Evolutionary conservation across 2,888 invertebrate species (phyloP).

Genomic region (Strigamia maritima): DNA sequence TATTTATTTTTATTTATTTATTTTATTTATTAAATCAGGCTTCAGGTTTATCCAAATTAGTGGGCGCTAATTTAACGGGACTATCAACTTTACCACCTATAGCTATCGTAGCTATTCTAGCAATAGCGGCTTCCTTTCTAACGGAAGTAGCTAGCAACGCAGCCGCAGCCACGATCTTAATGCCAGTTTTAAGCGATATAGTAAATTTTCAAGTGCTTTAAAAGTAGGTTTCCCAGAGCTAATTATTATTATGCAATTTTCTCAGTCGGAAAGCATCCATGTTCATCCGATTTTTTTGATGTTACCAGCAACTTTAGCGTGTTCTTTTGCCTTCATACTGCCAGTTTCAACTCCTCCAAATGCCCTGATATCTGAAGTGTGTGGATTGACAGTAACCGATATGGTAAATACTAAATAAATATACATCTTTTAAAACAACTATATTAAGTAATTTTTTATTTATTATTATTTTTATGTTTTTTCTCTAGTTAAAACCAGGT

Average conservation of each 20-base stretch:
- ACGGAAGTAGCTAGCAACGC: constrained; percentile 54
- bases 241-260: neutral
- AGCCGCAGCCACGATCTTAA: constrained; percentile 53
- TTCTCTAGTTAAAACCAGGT: neutral
- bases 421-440: neutral
- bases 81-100: constrained; percentile 47
- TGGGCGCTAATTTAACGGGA: constrained; percentile 48
- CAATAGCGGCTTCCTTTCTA: constrained; percentile 50
- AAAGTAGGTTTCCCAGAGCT: too few relatives aligned
- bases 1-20: neutral
- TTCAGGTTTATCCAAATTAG: constrained; percentile 50
- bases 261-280: neutral
- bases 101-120: constrained; percentile 50
- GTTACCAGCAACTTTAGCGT: constrained; percentile 32
- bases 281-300: constrained; percentile 31
- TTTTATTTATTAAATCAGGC: constrained; percentile 35
- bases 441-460: neutral
- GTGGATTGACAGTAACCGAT: neutral
- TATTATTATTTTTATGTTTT: neutral
- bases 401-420: neutral
- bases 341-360: constrained; percentile 34
- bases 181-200: constrained; percentile 52
- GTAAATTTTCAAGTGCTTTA: constrained; percentile 44
- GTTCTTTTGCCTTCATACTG: constrained; percentile 28
- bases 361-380: neutral